Conservation (phyloP, 1,140 invertebrate genomes). For the Macrotrachela quadricornifera region DNA sequence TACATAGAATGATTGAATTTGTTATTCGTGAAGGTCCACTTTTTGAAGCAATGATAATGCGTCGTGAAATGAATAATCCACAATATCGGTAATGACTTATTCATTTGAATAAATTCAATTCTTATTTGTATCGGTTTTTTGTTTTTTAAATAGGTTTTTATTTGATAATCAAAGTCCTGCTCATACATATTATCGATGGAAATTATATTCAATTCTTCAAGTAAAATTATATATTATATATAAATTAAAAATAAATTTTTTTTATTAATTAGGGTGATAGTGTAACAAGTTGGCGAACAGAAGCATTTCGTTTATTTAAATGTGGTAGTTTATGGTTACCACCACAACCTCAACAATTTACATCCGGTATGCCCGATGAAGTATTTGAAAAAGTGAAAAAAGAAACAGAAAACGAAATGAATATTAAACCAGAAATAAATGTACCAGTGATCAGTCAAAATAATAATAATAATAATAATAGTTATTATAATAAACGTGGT, state of each 20-base stretch:
- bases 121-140: not conserved
- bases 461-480: no score
- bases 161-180: constrained; percentile 94
- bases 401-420: constrained; percentile 17
- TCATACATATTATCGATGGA: constrained; percentile 96
- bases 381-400: constrained; percentile 24
- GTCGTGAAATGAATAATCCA: constrained; percentile 83
- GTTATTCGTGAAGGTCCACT: constrained; percentile 92
- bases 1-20: constrained; percentile 97
- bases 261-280: constrained; percentile 49
- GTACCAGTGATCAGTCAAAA: no score
- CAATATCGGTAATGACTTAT: constrained; percentile 14
- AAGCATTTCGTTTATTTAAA: constrained; percentile 92
- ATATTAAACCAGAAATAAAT: no score
- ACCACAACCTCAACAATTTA: constrained; percentile 73
- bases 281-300: constrained; percentile 68
- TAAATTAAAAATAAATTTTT: not conserved
- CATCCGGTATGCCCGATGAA: constrained; percentile 43
- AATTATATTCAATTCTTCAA: constrained; percentile 58
- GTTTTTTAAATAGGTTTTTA: constrained; percentile 44
- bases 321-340: constrained; percentile 82
- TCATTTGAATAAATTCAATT: no score
- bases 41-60: constrained; percentile 99
- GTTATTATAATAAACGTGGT: not conserved
- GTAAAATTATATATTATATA: not conserved